Conservation (phyloP, 2,797 vertebrate genomes). For the Ibycter americanus region DNA sequence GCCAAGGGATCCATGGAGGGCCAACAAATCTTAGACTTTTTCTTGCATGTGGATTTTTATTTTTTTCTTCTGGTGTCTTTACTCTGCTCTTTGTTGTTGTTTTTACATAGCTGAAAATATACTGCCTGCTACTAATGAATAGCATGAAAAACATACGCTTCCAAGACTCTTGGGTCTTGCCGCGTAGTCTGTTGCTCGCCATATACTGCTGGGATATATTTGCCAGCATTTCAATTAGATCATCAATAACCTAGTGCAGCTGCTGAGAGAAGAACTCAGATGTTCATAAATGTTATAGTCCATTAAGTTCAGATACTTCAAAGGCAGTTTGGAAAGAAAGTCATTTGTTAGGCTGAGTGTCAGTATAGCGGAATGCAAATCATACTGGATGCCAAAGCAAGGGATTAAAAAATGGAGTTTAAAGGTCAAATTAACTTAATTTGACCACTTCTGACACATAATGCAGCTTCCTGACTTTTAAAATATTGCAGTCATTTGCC, state of each 20-base stretch:
- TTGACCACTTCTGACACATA: conserved; percentile 38
- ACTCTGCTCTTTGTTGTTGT: conserved; percentile 19
- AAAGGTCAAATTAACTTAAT: conserved; percentile 68
- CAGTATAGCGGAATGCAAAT: conserved; percentile 60
- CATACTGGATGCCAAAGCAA: conserved; percentile 47
- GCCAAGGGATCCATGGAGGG: neutral
- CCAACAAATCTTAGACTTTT: neutral
- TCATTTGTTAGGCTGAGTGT: conserved; percentile 70
- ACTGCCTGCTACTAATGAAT: conserved; percentile 43
- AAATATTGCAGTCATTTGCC: neutral
- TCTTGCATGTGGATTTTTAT: neutral
- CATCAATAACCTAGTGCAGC: conserved; percentile 92
- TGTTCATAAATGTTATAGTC: conserved; percentile 82
- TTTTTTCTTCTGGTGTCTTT: neutral
- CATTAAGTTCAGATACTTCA: conserved; percentile 78
- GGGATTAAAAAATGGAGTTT: conserved; percentile 47
- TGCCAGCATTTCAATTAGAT: conserved; percentile 90
- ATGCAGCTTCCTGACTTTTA: neutral
- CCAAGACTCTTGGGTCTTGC: conserved; percentile 47
- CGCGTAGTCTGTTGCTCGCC: conserved; percentile 65
- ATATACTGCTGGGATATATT: conserved; percentile 78
- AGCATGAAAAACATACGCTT: conserved; percentile 39
- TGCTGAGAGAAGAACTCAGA: conserved; percentile 86
- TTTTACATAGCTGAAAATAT: conserved; percentile 22
- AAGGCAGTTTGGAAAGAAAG: conserved; percentile 75